A percentile compares a stretch with the other conserved stretches of the same genome.
These are phyloP conservation scores for Suillia variegata DNA, from an alignment of 2,888 invertebrate genomes.

Conservation along the genomic window DNA sequence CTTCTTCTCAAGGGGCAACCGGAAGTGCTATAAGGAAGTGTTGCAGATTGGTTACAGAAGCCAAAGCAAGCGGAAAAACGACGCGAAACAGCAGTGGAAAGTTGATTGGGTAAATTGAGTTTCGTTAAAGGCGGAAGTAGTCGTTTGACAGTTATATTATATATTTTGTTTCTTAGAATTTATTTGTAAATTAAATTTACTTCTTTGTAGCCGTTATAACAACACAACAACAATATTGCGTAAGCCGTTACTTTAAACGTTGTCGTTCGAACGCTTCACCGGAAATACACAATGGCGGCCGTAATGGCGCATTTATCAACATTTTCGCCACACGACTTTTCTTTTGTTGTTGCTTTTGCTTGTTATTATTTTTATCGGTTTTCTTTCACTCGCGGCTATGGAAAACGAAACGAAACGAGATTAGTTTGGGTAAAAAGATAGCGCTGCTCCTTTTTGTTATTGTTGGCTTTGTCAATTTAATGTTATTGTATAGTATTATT, in stretches of 20 bases:
- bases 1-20: not conserved
- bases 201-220: no score
- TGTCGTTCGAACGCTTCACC: not conserved
- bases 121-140: no score
- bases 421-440: not conserved
- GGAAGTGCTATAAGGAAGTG: no score
- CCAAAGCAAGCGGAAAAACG: not conserved
- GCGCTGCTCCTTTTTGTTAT: no score
- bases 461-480: constrained; percentile 21
- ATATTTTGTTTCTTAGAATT: no score
- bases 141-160: no score
- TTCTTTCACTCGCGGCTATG: not conserved
- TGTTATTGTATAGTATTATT: not conserved
- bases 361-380: constrained; percentile 6
- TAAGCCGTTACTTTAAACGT: no score
- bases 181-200: no score
- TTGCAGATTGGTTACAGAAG: not conserved
- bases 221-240: no score
- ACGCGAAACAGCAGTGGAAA: no score
- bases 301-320: not conserved
- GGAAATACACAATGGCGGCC: not conserved
- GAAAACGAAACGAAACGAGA: not conserved
- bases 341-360: not conserved
- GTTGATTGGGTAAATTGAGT: no score
- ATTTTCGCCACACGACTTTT: not conserved